phyloP scores from a whole-genome alignment of 2,888 invertebrate genomes.

The Drosophila acutilabella region DNA sequence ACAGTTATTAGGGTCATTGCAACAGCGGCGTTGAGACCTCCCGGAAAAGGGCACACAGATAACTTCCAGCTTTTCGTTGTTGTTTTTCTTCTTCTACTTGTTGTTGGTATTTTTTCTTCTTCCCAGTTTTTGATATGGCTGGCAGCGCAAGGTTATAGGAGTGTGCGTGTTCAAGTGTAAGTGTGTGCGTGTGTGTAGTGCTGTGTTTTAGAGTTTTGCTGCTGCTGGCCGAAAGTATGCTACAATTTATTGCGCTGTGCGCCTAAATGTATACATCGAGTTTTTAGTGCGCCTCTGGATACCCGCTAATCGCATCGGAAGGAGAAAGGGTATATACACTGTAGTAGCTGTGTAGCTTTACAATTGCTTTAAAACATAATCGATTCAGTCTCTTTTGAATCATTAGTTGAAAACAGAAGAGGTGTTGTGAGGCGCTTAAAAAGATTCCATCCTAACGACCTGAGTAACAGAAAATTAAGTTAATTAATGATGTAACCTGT shows the following conservation, averaged over 20 bases:
- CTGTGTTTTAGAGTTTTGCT: conserved; percentile 69
- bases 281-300: conserved; percentile 64
- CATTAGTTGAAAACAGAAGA: no score
- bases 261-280: conserved; percentile 78
- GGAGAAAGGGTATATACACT: not conserved
- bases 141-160: conserved; percentile 2
- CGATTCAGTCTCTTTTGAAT: no score
- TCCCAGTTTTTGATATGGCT: conserved; percentile 38
- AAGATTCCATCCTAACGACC: no score
- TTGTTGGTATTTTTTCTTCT: conserved; percentile 12
- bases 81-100: conserved; percentile 9
- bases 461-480: no score
- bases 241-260: conserved; percentile 71
- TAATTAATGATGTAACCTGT: no score
- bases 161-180: conserved; percentile 34
- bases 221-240: conserved; percentile 63
- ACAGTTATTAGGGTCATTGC: conserved; percentile 82
- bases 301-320: not conserved
- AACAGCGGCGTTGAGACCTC: conserved; percentile 46
- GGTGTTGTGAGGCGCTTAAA: no score
- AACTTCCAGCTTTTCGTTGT: conserved; percentile 41
- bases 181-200: conserved; percentile 35
- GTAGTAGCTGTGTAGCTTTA: no score
- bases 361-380: no score
- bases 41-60: conserved; percentile 50